Base-by-base conservation (phyloP, 2,888 invertebrate species). In the Phlogophora meticulosa region DNA sequence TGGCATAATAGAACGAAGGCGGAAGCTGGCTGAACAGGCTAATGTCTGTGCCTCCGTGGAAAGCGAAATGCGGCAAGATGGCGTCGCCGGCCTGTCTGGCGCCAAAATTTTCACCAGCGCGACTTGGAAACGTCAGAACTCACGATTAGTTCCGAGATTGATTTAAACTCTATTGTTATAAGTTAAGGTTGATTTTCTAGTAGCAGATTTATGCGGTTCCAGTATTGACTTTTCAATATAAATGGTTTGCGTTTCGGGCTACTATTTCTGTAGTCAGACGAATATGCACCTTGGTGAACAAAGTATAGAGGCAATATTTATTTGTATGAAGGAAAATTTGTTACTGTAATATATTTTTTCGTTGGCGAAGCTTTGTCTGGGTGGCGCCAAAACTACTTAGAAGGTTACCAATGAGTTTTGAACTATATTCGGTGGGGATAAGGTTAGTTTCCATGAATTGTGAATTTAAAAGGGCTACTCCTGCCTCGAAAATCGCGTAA, bases 31-130 rank as follows among this genome's bases (percentile, higher is more conserved):
- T 85, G 87, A 85, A 87, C 82, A 84, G 85, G 83, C 72, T 78
- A 87, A 88, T 88, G 89, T 85, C 88, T 82, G 85, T 83, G 91
- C 91, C 89, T 85, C 85, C 76, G 81, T 75, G 72, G 75, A 87
- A 87, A 88, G 85, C 84, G 88, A 86, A 87, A 87, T 81, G 86
- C 89, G 89, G 77, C 89, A 92, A 90, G 55, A 91, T 91, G 93
- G 93, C 93, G 92, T 91, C 93, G 92, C 78, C 93, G 81, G 89
- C 71, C 92, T 58, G 91, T 88, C 90, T 91, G 93, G 91, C 93
- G 93, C 93, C 93, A 87, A 88, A 84, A 84, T 88, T 87, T 85
- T 82, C 81, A 64, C 48, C 20, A 38, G 17, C 72, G 83, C 85
- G 87, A 86, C 88, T 67, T 61, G 1, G 9, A 80, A 90, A 88